Evolutionary conservation across 2,888 invertebrate species (phyloP).

Genomic region (Neoscelio sp.): DNA sequence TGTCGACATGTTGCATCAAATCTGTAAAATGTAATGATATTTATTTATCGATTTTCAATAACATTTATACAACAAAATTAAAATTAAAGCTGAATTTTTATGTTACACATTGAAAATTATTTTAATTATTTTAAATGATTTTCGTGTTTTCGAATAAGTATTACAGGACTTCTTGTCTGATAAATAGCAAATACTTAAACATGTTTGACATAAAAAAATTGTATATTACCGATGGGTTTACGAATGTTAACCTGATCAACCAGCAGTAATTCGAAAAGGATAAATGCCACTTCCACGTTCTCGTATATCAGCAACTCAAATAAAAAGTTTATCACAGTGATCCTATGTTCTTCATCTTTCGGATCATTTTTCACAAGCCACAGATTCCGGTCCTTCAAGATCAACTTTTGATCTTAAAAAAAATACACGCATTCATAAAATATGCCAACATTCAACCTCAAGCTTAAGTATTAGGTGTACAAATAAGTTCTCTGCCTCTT

Average conservation of each 20-base stretch:
- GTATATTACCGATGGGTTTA: conserved; percentile 35
- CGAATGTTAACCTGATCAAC: conserved; percentile 31
- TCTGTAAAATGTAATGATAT: too few relatives aligned
- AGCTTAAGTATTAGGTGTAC: too few relatives aligned
- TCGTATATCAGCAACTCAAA: conserved; percentile 29
- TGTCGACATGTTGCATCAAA: not conserved
- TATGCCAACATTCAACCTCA: not conserved
- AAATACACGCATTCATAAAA: not conserved
- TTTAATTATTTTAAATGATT: too few relatives aligned
- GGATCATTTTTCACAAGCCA: conserved; percentile 28
- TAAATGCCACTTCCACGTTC: conserved; percentile 26
- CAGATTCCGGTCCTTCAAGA: conserved; percentile 13
- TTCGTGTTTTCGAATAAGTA: too few relatives aligned
- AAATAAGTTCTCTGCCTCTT: too few relatives aligned
- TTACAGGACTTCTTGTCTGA: too few relatives aligned
- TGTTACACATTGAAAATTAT: not conserved
- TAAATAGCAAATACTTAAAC: not conserved
- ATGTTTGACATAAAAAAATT: not conserved
- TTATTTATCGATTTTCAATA: too few relatives aligned
- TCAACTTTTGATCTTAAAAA: conserved; percentile 12
- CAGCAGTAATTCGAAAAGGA: conserved; percentile 34
- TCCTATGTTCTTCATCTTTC: conserved; percentile 25
- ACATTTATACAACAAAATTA: too few relatives aligned
- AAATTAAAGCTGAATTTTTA: too few relatives aligned
- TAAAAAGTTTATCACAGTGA: conserved; percentile 6